Base-by-base conservation (phyloP, 1,140 invertebrate genomes). In the Panagrolaimus sp. region DNA sequence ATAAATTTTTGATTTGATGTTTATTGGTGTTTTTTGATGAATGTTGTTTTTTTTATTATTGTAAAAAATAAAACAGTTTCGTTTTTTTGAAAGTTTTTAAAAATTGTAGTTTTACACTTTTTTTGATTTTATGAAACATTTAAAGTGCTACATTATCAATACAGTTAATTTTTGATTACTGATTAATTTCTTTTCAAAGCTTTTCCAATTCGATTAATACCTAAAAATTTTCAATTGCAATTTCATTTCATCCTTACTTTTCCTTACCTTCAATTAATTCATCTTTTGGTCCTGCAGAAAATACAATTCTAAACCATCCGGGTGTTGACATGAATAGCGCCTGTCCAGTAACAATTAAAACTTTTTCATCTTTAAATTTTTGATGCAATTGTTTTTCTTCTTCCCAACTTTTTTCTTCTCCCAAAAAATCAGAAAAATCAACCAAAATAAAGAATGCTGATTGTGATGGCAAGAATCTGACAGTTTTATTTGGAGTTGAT, bases 391-490 rank as follows among this genome's bases (percentile, higher is more conserved):
- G 9, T 11, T 27, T 3, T 57, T 57, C 51, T 2, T 20, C 20
- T 9, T 20, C 4, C 51, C 51, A 57, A 25, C 20, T 57, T 57
- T 57, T 57, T 20, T 57, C 51, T 11, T 14, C 3, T 7, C 31
- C 31, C 20, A 57, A 57, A 57, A 57, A 57, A 27, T 57, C 51
- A 27, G 20, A 25, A 27, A 57, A 57, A 57, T 57, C 51, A 25
- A 16, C 51, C 51, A 57, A 57, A 57, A 57, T 25, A 27, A 57
- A 57, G 8, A 57, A 57, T 8, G 14, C 51, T 25, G 51, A 20
- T 11, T 20, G 9, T 13, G 20, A 25, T 9, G n/a, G 5, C 9
- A 27, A 20, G 5, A 57, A 25, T 20, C 51, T 20, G 27, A 57
- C 20, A 9, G 20, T 20, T 25, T 57, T 57, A 0, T 57, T 16